Evolutionary conservation across 1,140 invertebrate genomes (phyloP).

Genomic region (Brachionus rubens): DNA sequence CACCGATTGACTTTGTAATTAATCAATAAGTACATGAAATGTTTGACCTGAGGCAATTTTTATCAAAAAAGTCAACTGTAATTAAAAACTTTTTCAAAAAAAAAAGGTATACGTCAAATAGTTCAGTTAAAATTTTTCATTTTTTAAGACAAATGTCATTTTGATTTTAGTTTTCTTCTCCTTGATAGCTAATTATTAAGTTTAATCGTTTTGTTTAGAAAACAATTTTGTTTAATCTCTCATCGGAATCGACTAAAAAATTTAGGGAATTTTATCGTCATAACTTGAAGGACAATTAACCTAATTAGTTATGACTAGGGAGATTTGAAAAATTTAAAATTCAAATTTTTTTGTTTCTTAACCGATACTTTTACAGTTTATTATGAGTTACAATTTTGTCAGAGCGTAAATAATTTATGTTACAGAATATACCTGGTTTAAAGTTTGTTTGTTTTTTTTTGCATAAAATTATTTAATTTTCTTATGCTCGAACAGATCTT

Average conservation of each 20-base stretch:
- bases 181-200: not conserved
- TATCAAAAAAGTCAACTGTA: slow-evolving; percentile 26
- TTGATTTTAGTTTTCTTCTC: not conserved
- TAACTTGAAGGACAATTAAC: slow-evolving; percentile 44
- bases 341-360: slow-evolving; percentile 22
- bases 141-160: slow-evolving; percentile 26
- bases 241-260: slow-evolving; percentile 31
- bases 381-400: too few relatives aligned
- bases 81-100: slow-evolving; percentile 37
- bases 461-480: slow-evolving; percentile 14
- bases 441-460: not conserved
- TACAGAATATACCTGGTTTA: too few relatives aligned
- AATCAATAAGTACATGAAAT: slow-evolving; percentile 42
- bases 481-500: too few relatives aligned
- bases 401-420: too few relatives aligned
- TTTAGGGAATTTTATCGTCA: slow-evolving; percentile 1
- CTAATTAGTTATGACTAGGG: slow-evolving; percentile 36
- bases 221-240: not conserved
- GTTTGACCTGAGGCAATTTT: not conserved
- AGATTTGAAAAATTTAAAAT: slow-evolving; percentile 26
- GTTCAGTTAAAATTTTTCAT: too few relatives aligned
- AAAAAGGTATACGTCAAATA: too few relatives aligned
- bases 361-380: slow-evolving; percentile 20
- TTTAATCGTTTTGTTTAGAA: not conserved
- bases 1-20: not conserved